phyloP scores from a whole-genome alignment of 92 coral and sea anemone genomes.

The Metridium senile region DNA sequence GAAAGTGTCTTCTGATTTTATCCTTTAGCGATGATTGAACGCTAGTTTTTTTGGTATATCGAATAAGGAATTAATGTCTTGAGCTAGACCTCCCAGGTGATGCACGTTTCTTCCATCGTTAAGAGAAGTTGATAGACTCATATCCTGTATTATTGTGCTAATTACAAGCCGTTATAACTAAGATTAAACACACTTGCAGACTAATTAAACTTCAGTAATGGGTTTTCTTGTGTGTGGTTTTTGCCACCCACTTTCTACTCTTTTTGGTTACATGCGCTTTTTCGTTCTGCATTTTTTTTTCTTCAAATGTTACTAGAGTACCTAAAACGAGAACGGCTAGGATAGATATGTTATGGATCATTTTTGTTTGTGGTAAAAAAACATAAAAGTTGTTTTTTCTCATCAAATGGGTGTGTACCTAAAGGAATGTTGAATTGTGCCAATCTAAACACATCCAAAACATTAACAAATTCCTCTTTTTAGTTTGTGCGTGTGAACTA shows the following conservation, averaged over 20 bases:
- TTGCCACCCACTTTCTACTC: slow-evolving; percentile 21
- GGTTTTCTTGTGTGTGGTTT: not conserved
- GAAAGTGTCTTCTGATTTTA: no score
- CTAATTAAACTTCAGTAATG: not conserved
- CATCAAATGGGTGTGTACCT: slow-evolving; percentile 3
- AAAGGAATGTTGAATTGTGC: slow-evolving; percentile 8
- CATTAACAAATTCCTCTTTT: not conserved
- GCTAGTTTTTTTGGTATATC: no score
- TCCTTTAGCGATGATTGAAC: no score
- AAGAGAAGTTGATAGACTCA: not conserved
- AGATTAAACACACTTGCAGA: not conserved
- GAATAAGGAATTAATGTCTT: not conserved
- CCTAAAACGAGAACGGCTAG: not conserved
- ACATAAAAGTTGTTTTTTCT: not conserved
- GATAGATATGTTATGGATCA: not conserved
- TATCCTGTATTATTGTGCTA: not conserved
- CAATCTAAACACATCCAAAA: not conserved
- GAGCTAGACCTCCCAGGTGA: slow-evolving; percentile 5
- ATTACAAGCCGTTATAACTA: not conserved
- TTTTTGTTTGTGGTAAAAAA: not conserved
- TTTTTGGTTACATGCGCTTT: no score
- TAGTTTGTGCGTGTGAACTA: not conserved
- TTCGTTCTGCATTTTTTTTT: no score
- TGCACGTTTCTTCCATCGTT: not conserved
- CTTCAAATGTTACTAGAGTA: no score